A percentile compares a stretch with the other conserved stretches of the same genome.
Conservation (phyloP, 2,113 vertebrate genomes). For the Oncorhynchus clarkii region DNA sequence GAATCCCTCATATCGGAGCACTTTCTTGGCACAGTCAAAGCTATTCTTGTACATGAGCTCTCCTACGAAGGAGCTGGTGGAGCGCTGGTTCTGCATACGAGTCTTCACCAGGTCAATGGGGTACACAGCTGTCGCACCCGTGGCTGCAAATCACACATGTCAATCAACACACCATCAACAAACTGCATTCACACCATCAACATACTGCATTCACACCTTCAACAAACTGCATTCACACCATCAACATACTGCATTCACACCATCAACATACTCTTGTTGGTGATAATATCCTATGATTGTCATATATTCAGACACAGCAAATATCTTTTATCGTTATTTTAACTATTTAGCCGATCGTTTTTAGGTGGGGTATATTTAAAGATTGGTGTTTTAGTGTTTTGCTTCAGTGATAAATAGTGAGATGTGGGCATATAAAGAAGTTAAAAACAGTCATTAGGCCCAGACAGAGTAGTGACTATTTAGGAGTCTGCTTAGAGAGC, state of each 20-base stretch:
- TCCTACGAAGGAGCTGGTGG: constrained; percentile 86
- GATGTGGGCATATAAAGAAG: constrained; percentile 5
- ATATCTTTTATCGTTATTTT: not conserved
- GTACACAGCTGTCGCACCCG: constrained; percentile 92
- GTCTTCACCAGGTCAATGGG: constrained; percentile 98
- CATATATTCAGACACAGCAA: not conserved
- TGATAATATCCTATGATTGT: not conserved
- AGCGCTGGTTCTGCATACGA: constrained; percentile 95
- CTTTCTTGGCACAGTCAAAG: constrained; percentile 95
- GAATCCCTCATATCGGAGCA: constrained; percentile 90
- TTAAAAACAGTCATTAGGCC: constrained; percentile 22
- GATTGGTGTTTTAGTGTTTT: not conserved
- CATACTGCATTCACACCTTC: not conserved
- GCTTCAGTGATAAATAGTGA: constrained; percentile 7
- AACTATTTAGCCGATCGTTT: not conserved
- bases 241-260: not conserved
- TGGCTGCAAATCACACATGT: constrained; percentile 72
- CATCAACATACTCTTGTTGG: not conserved
- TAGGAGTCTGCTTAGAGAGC: constrained; percentile 20
- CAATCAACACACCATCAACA: not conserved
- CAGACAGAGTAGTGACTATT: constrained; percentile 21
- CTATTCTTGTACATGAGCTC: constrained; percentile 97
- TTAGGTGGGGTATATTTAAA: not conserved
- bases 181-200: not conserved
- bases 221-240: not conserved